Evolutionary conservation across 1,140 invertebrate genomes (phyloP), one percentile per base, ranked within the genome.

Genomic region (Pseudobourletiella spinata): DNA sequence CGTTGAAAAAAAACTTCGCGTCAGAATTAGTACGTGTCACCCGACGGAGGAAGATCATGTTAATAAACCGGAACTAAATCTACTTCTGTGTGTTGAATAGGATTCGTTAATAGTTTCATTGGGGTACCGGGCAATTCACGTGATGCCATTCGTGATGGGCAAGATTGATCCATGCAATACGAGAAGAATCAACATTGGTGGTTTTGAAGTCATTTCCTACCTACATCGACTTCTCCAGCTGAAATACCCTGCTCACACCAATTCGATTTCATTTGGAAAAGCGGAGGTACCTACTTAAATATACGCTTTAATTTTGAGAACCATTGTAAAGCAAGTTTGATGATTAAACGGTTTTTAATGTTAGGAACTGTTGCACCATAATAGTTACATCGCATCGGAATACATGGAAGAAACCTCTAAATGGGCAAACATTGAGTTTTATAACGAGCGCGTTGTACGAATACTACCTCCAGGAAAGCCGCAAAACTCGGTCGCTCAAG

Each of bases 221-320:
- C 79, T 97, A 73, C 91, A 95, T 71, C 82, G 90, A 66, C 76
- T 95, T n/a, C 78, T 96, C 18, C 92, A 96, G 75, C 78, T 97
- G 20, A 96, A 95, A 75, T 95, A 96, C 78, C 91, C 93, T 3
- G 86, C 86, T 1, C 92, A 95, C 78, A 80, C 88, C 0, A 87
- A 86, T 74, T 84, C 88, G 3, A 88, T 96, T 58, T 91, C 90
- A 2, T 81, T 87, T 66, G 89, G 85, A 64, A 81, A 91, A 68
- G 87, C 87, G 54, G 92, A 95, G 77, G 84, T 85, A 76, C 64
- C 67, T 50, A n/a, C n/a, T n/a, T n/a, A n/a, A n/a, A n/a, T n/a
- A n/a, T n/a, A n/a, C n/a, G n/a, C n/a, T n/a, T n/a, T n/a, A n/a
- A n/a, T n/a, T n/a, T n/a, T n/a, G n/a, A n/a, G n/a, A n/a, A n/a